Evolutionary conservation across 1,140 invertebrate genomes (phyloP), one percentile per base, ranked within the genome.

Genomic region (Chironomus tepperi): DNA sequence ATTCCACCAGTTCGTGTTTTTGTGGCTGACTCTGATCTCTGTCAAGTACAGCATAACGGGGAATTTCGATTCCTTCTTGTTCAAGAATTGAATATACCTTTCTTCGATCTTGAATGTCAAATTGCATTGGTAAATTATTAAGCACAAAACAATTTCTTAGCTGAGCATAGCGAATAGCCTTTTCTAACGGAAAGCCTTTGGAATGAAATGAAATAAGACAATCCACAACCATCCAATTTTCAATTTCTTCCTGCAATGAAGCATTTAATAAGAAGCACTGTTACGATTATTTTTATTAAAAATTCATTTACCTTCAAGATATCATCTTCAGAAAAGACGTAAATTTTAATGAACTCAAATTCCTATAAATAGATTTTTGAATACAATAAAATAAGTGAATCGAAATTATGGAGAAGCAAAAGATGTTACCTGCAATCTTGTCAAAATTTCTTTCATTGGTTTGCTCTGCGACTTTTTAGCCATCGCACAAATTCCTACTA

Each of bases 151-250:
- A 97, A 83, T 96, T 94, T 74, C 96, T 86, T 73, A 98, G 85
- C 80, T 94, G 92, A 42, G 96, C 92, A 85, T 99, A 99, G 79
- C 92, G 91, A 78, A 98, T 96, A n/a, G 98, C 97, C 86, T 99
- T 99, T 79, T 97, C 95, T 75, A 98, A 86, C 5, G 96, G 98
- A 86, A 98, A 99, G 79, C 97, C 96, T 85, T 97, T 96, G 1
- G 97, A 98, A 83, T 99, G 97, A 83, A 99, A 99, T 75, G 96
- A 98, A 75, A 99, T 96, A 15, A 99, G 87, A 81, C 96, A 99
- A 84, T 99, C 97, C 80, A 96, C 97, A 18, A 95, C 85, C 1
- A 97, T 98, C 98, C 98, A 99, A 79, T 98, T 91, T 83, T 99
- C 96, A 9, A 99, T 95, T 1, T 96, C 92, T 84, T 95, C 90